Conservation (phyloP, 64 coral and sea anemone genomes). For the Dendrophyllia cribrosa region DNA sequence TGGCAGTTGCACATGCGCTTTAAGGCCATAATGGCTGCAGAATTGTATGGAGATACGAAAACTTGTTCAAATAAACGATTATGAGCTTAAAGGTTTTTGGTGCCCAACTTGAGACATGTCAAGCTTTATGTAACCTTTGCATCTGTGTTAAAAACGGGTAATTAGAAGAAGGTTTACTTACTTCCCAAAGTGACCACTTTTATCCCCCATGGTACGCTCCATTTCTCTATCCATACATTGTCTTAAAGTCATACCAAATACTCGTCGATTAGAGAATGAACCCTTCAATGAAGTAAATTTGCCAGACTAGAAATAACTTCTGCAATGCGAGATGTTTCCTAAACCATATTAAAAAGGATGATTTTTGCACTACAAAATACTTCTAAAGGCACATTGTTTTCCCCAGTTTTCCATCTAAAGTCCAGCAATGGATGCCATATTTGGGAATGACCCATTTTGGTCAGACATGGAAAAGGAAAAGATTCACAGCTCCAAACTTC, state of each 20-base stretch:
- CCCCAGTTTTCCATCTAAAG: too few relatives aligned
- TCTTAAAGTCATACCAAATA: conserved; percentile 3
- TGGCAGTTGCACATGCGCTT: too few relatives aligned
- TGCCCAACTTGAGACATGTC: conserved; percentile 10
- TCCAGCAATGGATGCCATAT: too few relatives aligned
- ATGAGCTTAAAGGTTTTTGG: conserved; percentile 4
- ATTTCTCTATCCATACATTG: too few relatives aligned
- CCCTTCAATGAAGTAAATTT: conserved; percentile 41
- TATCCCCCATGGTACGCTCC: too few relatives aligned
- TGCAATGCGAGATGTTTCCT: conserved; percentile 7
- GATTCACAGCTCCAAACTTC: too few relatives aligned
- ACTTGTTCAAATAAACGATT: conserved; percentile 8
- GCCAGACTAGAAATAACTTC: neutral
- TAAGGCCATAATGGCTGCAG: too few relatives aligned
- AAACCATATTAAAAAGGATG: conserved; percentile 16
- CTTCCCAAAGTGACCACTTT: conserved; percentile 16
- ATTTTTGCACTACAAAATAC: neutral
- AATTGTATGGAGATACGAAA: too few relatives aligned
- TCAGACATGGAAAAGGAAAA: too few relatives aligned
- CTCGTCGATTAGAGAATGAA: neutral
- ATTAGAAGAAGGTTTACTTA: conserved; percentile 26
- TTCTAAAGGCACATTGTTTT: too few relatives aligned
- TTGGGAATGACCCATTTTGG: too few relatives aligned
- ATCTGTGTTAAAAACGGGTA: neutral
- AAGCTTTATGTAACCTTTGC: conserved; percentile 10